Conservation (phyloP, 2,888 invertebrate species). For the Syrista parreyssii region DNA sequence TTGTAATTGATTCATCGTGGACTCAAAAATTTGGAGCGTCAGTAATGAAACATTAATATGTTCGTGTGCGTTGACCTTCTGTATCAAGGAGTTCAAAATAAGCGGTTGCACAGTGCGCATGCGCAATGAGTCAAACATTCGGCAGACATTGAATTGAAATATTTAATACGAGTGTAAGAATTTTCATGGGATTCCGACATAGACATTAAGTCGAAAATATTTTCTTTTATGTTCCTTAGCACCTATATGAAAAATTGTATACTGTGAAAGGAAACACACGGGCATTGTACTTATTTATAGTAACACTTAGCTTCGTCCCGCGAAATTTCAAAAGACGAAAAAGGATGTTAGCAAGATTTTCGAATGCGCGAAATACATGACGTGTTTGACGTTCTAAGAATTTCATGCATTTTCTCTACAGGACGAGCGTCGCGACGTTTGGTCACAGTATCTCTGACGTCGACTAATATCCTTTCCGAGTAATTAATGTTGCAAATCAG, state of each 20-base stretch:
- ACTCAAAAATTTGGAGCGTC: slow-evolving; percentile 8
- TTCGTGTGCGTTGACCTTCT: not conserved
- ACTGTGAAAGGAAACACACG: not conserved
- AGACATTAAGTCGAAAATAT: not conserved
- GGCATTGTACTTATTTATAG: not conserved
- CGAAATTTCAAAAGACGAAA: not conserved
- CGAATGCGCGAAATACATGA: not conserved
- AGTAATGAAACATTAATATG: slow-evolving; percentile 24
- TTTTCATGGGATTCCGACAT: not conserved
- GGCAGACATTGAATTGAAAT: not conserved
- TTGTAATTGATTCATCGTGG: not conserved
- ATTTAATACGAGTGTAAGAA: not conserved
- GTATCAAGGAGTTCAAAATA: not conserved
- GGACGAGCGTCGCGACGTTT: not conserved
- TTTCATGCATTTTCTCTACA: not conserved
- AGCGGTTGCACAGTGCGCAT: not conserved
- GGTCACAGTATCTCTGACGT: not conserved
- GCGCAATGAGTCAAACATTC: not conserved
- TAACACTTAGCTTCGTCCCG: not conserved
- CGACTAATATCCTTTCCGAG: not conserved
- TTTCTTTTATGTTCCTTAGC: not conserved
- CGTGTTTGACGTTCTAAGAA: not conserved
- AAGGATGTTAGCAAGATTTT: not conserved
- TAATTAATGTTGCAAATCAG: not conserved
- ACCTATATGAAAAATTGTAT: not conserved